Evolutionary conservation across 2,113 vertebrate species (phyloP), one percentile per base, ranked within the genome.

Genomic region (Polyodon spathula): DNA sequence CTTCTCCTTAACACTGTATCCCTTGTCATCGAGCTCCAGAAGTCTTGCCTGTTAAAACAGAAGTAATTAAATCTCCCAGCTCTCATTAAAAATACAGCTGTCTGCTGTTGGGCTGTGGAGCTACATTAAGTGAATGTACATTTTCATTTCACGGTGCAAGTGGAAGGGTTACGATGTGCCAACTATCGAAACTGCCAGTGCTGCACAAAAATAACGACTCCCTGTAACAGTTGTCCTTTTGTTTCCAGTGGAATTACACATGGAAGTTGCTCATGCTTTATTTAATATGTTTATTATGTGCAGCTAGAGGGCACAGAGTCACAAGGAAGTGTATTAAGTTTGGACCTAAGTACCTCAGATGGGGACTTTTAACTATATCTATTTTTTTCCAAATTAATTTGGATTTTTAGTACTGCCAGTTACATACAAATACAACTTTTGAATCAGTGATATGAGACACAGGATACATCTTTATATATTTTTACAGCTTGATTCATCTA

Each of bases 31-130:
- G 79, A 75, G 60, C 41, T n/a, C 61, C 71, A 68, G 72, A 76
- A 83, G 74, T 52, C 62, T 73, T 72, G 81, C 86, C 79, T 69
- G 67, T 74, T 83, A 84, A 87, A 88, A 87, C 66, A 74, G 67
- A 75, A 83, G 84, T 86, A 89, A 89, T 89, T 90, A 90, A 90
- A 87, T 86, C 80, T 92, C 82, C 68, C 82, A 72, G 58, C 77
- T 84, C 75, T 84, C 82, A 86, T 84, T 89, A 84, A 86, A 88
- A 84, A 81, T 71, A 81, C 76, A 88, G 85, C 76, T 85, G 80
- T 81, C 82, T 87, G 74, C 73, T 76, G 68, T 68, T 66, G 75
- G 86, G 83, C 78, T 65, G 68, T 81, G 61, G 70, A 69, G 76
- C 73, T 76, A 60, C 71, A 75, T 78, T 67, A 59, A 87, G 76